These are phyloP conservation scores for Holocentrus rufus DNA, from an alignment of 2,797 vertebrate species.

Conservation along the genomic window DNA sequence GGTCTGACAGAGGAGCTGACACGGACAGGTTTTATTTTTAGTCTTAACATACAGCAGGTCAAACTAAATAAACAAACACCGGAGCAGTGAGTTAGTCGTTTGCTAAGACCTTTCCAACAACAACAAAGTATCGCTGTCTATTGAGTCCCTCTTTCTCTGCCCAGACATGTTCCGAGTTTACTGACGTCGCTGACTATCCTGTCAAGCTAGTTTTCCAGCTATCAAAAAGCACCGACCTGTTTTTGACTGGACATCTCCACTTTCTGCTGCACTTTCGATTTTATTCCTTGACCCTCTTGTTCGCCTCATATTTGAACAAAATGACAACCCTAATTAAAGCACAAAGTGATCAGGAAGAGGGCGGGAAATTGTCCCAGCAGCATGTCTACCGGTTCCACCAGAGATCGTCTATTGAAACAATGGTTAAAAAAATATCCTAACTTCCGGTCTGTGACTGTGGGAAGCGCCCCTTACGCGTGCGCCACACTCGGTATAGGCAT, in stretches of 20 bases:
- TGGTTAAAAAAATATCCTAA: too few relatives aligned
- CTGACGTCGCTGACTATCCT: conserved; percentile 21
- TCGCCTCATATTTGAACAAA: conserved; percentile 67
- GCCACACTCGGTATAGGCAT: too few relatives aligned
- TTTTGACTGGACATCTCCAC: conserved; percentile 39
- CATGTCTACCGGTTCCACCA: neutral
- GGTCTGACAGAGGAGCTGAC: too few relatives aligned
- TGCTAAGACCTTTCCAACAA: neutral
- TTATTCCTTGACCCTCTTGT: conserved; percentile 65
- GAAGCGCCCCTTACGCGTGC: too few relatives aligned
- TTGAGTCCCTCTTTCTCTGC: neutral
- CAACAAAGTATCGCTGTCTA: neutral
- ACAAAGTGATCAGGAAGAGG: neutral
- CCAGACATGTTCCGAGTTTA: conserved; percentile 10
- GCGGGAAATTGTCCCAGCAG: conserved; percentile 31
- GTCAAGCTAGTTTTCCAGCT: neutral
- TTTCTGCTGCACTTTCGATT: conserved; percentile 28
- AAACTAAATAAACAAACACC: too few relatives aligned
- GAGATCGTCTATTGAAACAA: conserved; percentile 2
- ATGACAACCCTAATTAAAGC: neutral
- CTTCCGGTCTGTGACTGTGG: too few relatives aligned
- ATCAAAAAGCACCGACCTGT: conserved; percentile 63
- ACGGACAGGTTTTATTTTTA: neutral
- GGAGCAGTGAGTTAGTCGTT: neutral
- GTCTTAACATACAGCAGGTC: too few relatives aligned